A percentile compares a stretch with the other conserved stretches of the same genome.
Evolutionary conservation across 1,140 invertebrate species (phyloP).

Genomic region (Megalopta genalis): DNA sequence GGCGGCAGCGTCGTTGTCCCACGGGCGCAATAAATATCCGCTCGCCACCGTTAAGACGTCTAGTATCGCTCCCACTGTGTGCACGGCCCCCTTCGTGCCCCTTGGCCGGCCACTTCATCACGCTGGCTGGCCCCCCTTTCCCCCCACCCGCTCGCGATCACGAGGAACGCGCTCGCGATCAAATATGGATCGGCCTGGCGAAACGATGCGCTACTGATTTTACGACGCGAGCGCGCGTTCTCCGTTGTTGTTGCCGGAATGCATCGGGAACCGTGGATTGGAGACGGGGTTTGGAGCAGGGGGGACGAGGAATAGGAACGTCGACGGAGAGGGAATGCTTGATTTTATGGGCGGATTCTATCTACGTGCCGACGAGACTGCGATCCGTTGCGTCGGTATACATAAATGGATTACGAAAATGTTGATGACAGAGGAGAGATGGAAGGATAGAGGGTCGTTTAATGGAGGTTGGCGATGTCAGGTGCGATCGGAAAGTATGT

Average conservation of each 20-base stretch:
- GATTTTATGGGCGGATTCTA: constrained; percentile 10
- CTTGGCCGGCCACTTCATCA: constrained; percentile 57
- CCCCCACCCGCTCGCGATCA: no score
- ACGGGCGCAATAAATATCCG: constrained; percentile 71
- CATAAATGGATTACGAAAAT: background rate
- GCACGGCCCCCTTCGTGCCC: constrained; percentile 22
- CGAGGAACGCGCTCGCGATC: constrained; percentile 53
- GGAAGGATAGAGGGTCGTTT: no score
- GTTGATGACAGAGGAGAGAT: background rate
- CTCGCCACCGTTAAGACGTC: constrained; percentile 65
- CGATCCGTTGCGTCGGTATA: background rate
- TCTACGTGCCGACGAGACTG: background rate
- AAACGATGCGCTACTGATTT: constrained; percentile 37
- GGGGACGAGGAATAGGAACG: background rate
- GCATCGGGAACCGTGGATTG: no score
- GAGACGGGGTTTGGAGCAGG: background rate
- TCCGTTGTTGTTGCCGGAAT: constrained; percentile 33
- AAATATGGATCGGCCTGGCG: constrained; percentile 64
- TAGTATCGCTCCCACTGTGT: constrained; percentile 59
- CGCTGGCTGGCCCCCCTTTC: constrained; percentile 4
- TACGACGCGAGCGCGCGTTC: constrained; percentile 40
- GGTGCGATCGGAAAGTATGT: no score
- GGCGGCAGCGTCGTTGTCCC: constrained; percentile 61
- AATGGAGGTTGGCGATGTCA: no score
- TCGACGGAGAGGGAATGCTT: constrained; percentile 34